A percentile compares a stretch with the other conserved stretches of the same genome.
Conservation (phyloP, 1,140 invertebrate species). For the Heliothis subflexa region DNA sequence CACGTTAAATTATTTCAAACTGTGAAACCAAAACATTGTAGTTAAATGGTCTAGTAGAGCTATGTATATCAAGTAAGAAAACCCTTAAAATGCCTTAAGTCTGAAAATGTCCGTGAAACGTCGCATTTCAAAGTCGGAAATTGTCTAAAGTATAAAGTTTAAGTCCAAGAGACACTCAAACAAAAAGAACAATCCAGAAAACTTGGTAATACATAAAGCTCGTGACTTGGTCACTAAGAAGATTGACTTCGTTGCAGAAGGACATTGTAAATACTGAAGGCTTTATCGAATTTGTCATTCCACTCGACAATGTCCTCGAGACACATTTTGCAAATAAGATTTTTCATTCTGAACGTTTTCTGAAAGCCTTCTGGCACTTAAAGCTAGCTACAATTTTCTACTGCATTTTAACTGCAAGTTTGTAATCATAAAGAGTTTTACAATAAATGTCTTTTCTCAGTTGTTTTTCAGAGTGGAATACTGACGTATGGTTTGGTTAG, state of each 20-base stretch:
- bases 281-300: conserved; percentile 28
- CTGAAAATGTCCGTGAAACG: no score
- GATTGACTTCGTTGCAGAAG: conserved; percentile 20
- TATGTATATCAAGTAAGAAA: no score
- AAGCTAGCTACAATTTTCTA: conserved; percentile 1
- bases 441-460: neutral
- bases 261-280: conserved; percentile 26
- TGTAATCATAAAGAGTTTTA: neutral
- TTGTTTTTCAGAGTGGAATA: neutral
- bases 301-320: conserved; percentile 8
- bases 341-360: conserved; percentile 1
- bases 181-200: conserved; percentile 8
- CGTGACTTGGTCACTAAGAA: conserved; percentile 4
- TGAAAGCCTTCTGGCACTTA: neutral
- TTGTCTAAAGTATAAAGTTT: no score
- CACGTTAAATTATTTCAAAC: neutral
- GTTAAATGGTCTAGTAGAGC: no score
- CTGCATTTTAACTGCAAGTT: neutral
- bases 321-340: conserved; percentile 37
- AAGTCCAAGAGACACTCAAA: neutral
- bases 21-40: neutral
- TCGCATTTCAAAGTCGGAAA: no score
- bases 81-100: no score
- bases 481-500: no score
- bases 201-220: conserved; percentile 16